Evolutionary conservation across 2,888 invertebrate species (phyloP), one percentile per base, ranked within the genome.

Genomic region (Hirtodrosophila cameraria): DNA sequence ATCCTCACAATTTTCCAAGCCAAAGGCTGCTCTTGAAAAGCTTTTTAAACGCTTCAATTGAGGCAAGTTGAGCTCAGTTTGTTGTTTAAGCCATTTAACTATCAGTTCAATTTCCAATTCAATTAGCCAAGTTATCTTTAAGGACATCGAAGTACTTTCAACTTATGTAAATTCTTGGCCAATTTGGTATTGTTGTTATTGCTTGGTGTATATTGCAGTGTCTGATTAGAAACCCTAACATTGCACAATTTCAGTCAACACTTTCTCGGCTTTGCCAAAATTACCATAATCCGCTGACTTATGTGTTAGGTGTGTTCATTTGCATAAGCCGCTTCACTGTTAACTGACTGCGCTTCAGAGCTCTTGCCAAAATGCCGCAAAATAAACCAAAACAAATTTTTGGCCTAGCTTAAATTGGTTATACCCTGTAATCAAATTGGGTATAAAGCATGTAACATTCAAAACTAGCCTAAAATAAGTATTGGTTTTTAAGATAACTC

Each of bases 251-350:
- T 65, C 35, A 49, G 54, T 41, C 41, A 48, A 74, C 58, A 70
- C 55, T 28, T 25, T 42, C 45, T 30, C 28, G 38, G 41, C 35
- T 27, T 20, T 23, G 6, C 28, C 53, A 43, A 11, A 5, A 80
- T 86, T 80, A 80, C 48, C 80, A 80, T 80, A 80, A 80, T 86
- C 85, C 58, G 38, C 57, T 64, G 80, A 86, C 80, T 85, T 81
- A 71, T 80, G 64, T 45, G 30, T 49, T 16, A 30, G n/a, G n/a
- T n/a, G 12, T 35, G 38, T 30, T 38, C 60, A 79, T 79, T 79
- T 79, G 84, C 79, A 79, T 79, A 86, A 79, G 84, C 73, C 15
- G 36, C 39, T 39, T 20, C 78, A 59, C 80, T 46, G 58, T 25
- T 45, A 9, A 15, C 30, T 30, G 25, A 18, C 11, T 31, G 8